Conservation (phyloP, 1,140 invertebrate genomes). For the Meloidogyne floridensis region DNA sequence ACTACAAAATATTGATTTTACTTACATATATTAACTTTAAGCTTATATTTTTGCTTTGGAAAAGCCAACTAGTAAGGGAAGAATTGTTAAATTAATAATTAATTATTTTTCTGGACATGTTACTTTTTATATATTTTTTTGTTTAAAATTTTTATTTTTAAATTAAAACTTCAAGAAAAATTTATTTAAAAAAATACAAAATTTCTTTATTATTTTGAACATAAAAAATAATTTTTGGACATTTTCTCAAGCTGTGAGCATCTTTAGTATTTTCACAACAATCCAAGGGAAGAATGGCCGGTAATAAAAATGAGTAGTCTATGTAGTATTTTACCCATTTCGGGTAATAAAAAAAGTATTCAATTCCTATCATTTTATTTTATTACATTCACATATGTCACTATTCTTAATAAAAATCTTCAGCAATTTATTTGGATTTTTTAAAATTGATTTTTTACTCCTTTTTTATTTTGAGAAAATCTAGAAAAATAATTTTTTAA, state of each 20-base stretch:
- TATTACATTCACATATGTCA: background rate
- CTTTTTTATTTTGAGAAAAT: background rate
- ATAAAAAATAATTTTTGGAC: background rate
- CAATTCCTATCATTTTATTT: background rate
- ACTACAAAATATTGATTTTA: background rate
- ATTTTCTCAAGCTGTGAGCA: conserved; percentile 3
- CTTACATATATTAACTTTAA: too few species aligned
- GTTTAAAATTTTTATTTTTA: background rate
- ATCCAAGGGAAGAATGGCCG: background rate
- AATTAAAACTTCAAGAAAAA: background rate
- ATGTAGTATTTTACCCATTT: background rate
- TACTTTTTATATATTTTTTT: background rate
- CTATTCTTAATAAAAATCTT: background rate
- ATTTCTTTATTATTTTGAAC: too few species aligned
- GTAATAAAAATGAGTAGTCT: background rate
- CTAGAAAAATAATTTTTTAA: too few species aligned
- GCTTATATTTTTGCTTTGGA: background rate
- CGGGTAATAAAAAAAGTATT: background rate
- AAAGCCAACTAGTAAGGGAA: background rate
- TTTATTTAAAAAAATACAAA: too few species aligned
- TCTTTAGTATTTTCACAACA: background rate
- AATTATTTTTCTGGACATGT: background rate
- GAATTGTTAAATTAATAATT: conserved; percentile 5
- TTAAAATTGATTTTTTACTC: background rate
- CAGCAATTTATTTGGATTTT: background rate